Base-by-base conservation (phyloP, 2,113 vertebrate genomes). In the Gallinago jamesoni region DNA sequence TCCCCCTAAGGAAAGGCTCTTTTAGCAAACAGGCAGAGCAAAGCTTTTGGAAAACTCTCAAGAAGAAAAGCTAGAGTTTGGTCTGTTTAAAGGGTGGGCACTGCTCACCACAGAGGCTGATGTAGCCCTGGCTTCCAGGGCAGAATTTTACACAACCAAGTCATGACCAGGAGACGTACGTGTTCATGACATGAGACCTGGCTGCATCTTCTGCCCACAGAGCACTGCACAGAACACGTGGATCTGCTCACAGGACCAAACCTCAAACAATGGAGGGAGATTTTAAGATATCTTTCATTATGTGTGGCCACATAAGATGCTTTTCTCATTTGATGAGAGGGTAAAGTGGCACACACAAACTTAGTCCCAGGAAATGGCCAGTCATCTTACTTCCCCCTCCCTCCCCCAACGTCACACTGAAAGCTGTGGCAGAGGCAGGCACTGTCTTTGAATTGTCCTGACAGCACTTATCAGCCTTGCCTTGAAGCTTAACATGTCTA, bases 161-260 rank as follows among this genome's bases (percentile, higher is more conserved):
- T 77, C 35, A 62, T 16, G 14, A 77, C 11, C 17, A 63, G 45
- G 39, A 85, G 28, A 86, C 50, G 9, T 18, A 52, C 0, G 1
- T 43, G 23, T 31, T 80, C 12, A 22, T 70, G 41, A 75, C n/a
- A 14, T 25, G 28, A 78, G 37, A 50, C 15, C 16, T 1, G 2
- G 41, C 30, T 72, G 31, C 60, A 43, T 30, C 39, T 92, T 90
- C 80, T 86, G 68, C 25, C 50, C 31, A 13, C 7, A 74, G n/a
- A 83, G 19, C 22, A 31, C 1, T 1, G 31, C 0, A 0, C 48
- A 62, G 60, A 50, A 63, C 31, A 78, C 31, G 37, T 17, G 9
- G 35, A 45, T 74, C 41, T 77, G 12, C 41, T 84, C 28, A 57
- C 24, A 41, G 28, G 19, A 62, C 14, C 47, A 68, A 66, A 56